Base-by-base conservation (phyloP, 2,888 invertebrate species). In the Norana najaformis region DNA sequence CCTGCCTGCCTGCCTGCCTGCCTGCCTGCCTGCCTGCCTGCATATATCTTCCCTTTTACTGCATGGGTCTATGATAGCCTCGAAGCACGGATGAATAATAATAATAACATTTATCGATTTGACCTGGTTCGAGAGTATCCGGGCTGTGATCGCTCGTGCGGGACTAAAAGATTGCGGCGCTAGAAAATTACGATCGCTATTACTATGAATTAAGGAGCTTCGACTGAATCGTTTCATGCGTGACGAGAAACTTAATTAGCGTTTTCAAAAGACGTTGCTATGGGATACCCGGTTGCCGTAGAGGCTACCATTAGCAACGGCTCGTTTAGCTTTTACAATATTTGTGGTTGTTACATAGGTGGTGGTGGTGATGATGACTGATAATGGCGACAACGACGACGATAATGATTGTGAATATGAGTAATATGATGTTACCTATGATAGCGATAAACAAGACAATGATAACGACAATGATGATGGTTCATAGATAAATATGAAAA, bases 51-150 rank as follows among this genome's bases (percentile, higher is more conserved):
- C 69, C 85, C 36, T 85, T n/a, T 13, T 85, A 35, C 36, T 23
- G 85, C 37, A 85, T n/a, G 36, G 35, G 34, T 85, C 20, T 35
- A n/a, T 85, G 85, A 85, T 35, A 37, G 85, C 34, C 36, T 85
- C 85, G 35, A 85, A 23, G 85, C 85, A 85, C 85, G 37, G 85
- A 36, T 85, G 85, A 37, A 85, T 37, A 85, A 20, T 35, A 85
- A 85, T 85, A 36, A 85, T 53, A 53, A n/a, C n/a, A n/a, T 69
- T 69, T 30, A 69, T 69, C 69, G 69, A 69, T 69, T 69, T 69
- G 30, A n/a, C 30, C n/a, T 30, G 69, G n/a, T 69, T 69, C 69
- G n/a, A 69, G 69, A 69, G 30, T 69, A 69, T 69, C 5, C 69
- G 16, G 23, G 69, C n/a, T 69, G 69, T 69, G 69, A n/a, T 69